Evolutionary conservation across 2,888 invertebrate species (phyloP).

Genomic region (Unio pictorum): DNA sequence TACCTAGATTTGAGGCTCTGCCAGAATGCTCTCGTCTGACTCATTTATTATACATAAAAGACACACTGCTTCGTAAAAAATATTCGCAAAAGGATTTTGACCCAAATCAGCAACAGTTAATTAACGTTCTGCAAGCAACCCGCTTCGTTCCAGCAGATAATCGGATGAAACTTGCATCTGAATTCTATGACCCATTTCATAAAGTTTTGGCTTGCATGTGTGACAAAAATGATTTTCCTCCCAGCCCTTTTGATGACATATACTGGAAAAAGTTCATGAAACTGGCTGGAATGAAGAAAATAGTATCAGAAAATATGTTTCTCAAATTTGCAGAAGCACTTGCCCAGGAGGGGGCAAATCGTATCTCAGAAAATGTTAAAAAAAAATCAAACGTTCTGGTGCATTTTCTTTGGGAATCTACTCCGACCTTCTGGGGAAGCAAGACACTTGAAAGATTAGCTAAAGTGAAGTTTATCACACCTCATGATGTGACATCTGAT

Average conservation of each 20-base stretch:
- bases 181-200: conserved; percentile 8
- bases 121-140: conserved; percentile 2
- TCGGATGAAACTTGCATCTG: conserved; percentile 7
- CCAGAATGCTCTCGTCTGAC: neutral
- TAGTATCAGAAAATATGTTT: conserved; percentile 16
- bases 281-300: conserved; percentile 15
- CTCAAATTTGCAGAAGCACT: conserved; percentile 22
- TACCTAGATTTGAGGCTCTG: conserved; percentile 4
- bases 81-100: neutral
- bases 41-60: conserved; percentile 7
- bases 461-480: neutral
- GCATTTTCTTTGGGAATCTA: neutral
- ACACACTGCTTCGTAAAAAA: neutral
- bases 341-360: conserved; percentile 3
- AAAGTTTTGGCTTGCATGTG: conserved; percentile 12
- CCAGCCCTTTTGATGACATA: neutral
- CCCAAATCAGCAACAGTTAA: neutral
- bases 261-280: conserved; percentile 18
- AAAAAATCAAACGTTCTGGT: neutral
- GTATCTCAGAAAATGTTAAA: conserved; percentile 2
- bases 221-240: conserved; percentile 10
- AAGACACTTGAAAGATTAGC: conserved; percentile 5
- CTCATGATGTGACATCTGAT: neutral
- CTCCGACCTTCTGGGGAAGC: neutral
- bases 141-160: conserved; percentile 7